Percentiles rank a stretch among this genome's conserved stretches.
phyloP scores from a whole-genome alignment of 2,888 invertebrate species.

The Nymphalis urticae region DNA sequence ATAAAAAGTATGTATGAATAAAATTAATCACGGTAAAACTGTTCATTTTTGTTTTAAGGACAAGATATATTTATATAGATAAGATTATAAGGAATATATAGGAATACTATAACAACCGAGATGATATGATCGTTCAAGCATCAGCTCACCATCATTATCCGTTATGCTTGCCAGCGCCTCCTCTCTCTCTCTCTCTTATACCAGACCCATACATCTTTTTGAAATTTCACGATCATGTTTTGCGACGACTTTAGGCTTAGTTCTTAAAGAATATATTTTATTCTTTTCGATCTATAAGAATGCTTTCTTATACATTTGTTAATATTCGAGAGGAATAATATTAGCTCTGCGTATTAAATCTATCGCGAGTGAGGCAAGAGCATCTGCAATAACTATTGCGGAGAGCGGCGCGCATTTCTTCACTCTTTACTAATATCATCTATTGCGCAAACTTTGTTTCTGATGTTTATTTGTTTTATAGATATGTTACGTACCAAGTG shows the following conservation, averaged over 20 bases:
- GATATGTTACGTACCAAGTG: conserved; percentile 14
- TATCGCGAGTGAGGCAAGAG: conserved; percentile 24
- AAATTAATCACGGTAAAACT: too few relatives aligned
- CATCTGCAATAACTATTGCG: conserved; percentile 19
- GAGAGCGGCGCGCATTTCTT: conserved; percentile 27
- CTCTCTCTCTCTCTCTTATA: too few relatives aligned
- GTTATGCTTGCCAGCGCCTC: too few relatives aligned
- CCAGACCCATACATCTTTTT: too few relatives aligned
- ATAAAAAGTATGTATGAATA: too few relatives aligned
- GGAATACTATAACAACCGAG: too few relatives aligned
- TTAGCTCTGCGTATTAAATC: conserved; percentile 23
- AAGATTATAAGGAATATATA: too few relatives aligned
- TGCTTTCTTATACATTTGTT: conserved; percentile 7
- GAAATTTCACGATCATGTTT: not conserved
- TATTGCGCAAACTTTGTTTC: conserved; percentile 24
- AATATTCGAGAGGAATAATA: conserved; percentile 13
- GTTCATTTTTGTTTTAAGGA: too few relatives aligned
- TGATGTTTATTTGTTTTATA: conserved; percentile 23
- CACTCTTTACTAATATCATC: conserved; percentile 26
- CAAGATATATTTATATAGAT: too few relatives aligned
- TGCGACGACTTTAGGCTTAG: not conserved
- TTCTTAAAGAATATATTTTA: too few relatives aligned
- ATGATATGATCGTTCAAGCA: too few relatives aligned
- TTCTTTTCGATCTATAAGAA: not conserved
- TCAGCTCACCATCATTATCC: too few relatives aligned